These are phyloP conservation scores for Mergus octosetaceus DNA, from an alignment of 2,797 vertebrate genomes.

Conservation along the genomic window DNA sequence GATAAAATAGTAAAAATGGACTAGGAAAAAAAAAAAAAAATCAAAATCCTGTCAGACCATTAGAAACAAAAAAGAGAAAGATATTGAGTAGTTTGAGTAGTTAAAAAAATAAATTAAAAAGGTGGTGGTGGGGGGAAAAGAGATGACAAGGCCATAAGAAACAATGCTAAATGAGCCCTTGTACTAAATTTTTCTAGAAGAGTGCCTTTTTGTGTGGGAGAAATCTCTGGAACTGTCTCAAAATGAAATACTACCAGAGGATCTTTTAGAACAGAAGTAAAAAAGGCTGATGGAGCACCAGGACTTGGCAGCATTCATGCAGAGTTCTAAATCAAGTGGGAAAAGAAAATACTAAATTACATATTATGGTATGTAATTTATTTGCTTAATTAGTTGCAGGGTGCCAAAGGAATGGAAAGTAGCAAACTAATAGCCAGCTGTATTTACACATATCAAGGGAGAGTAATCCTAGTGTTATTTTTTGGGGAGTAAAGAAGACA, in stretches of 20 bases:
- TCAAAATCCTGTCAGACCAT: not conserved
- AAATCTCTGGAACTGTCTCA: not conserved
- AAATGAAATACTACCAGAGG: not conserved
- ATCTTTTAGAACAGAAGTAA: not conserved
- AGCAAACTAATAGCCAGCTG: not conserved
- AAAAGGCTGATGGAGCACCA: not conserved
- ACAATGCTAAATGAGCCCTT: not conserved
- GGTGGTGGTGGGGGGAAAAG: not conserved
- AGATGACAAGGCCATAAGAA: not conserved
- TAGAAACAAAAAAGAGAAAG: not conserved
- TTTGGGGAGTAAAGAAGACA: accelerated
- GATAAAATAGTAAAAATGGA: not conserved
- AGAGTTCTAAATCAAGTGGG: not conserved
- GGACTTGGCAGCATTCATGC: not conserved
- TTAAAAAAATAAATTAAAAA: not conserved
- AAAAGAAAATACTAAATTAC: not conserved
- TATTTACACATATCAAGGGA: not conserved
- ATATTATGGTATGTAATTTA: not conserved
- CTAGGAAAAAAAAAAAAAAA: not conserved
- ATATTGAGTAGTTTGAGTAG: not conserved
- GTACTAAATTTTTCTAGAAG: not conserved
- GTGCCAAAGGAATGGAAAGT: not conserved
- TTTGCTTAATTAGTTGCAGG: not conserved
- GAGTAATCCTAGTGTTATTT: not conserved
- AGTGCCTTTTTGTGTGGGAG: not conserved